phyloP scores from a whole-genome alignment of 2,888 invertebrate genomes.

The Philereme transversata region DNA sequence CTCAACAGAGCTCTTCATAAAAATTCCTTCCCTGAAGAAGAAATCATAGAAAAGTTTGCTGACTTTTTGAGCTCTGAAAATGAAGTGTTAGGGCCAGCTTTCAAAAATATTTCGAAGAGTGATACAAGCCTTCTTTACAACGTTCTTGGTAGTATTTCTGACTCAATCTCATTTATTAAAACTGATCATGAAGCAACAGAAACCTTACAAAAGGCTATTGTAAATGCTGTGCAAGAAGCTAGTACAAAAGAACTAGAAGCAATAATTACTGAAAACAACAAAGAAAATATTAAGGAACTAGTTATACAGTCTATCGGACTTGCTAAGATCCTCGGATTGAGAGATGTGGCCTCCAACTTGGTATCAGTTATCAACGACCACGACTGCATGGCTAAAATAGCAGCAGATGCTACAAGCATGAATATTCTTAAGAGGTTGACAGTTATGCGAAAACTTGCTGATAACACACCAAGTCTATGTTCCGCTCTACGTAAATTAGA shows the following conservation, averaged over 20 bases:
- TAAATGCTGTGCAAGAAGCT: conserved; percentile 85
- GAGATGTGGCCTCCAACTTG: conserved; percentile 84
- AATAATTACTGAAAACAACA: conserved; percentile 77
- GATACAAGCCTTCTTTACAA: conserved; percentile 85
- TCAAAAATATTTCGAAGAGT: conserved; percentile 86
- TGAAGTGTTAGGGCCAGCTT: conserved; percentile 85
- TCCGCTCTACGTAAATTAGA: conserved; percentile 86
- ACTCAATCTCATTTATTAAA: conserved; percentile 83
- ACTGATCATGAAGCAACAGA: conserved; percentile 87
- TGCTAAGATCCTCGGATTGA: conserved; percentile 87
- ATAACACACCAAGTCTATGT: conserved; percentile 85
- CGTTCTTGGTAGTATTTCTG: conserved; percentile 85
- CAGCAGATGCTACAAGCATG: conserved; percentile 83
- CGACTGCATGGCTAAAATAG: conserved; percentile 81
- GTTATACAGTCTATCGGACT: conserved; percentile 87
- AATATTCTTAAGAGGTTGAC: conserved; percentile 88
- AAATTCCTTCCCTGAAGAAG: conserved; percentile 79
- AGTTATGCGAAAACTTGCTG: conserved; percentile 88
- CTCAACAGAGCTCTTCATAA: conserved; percentile 72
- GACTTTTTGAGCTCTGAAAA: conserved; percentile 86
- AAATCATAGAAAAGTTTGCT: conserved; percentile 85
- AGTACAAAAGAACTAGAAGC: conserved; percentile 84
- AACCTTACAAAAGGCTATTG: conserved; percentile 87
- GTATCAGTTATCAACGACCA: conserved; percentile 81
- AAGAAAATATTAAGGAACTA: conserved; percentile 70